A percentile compares a stretch with the other conserved stretches of the same genome.
These are phyloP conservation scores for Lymantria monacha DNA, from an alignment of 2,888 invertebrate species.

Conservation along the genomic window DNA sequence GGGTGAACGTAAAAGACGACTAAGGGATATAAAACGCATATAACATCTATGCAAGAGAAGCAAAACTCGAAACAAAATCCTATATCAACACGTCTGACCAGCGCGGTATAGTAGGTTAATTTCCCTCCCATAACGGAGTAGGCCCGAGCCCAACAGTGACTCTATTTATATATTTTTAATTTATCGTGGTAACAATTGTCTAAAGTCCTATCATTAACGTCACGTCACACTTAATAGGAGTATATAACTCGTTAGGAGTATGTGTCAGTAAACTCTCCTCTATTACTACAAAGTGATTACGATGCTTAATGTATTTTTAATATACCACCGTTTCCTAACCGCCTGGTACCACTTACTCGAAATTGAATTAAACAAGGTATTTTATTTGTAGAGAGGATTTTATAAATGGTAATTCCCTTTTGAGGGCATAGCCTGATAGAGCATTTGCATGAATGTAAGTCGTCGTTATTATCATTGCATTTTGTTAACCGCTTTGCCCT, in stretches of 20 bases:
- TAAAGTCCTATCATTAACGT: constrained; percentile 11
- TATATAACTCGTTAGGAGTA: constrained; percentile 42
- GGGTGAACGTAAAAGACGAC: too few relatives aligned
- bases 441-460: constrained; percentile 27
- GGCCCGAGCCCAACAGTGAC: too few relatives aligned
- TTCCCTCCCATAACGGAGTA: too few relatives aligned
- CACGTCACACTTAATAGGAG: constrained; percentile 22
- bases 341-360: constrained; percentile 38
- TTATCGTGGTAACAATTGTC: too few relatives aligned
- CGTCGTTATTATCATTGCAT: constrained; percentile 26
- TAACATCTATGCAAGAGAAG: too few relatives aligned
- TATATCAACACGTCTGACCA: too few relatives aligned
- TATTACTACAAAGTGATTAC: constrained; percentile 42
- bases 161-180: too few relatives aligned
- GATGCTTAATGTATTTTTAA: constrained; percentile 60
- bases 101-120: too few relatives aligned
- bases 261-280: constrained; percentile 25
- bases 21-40: too few relatives aligned
- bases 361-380: constrained; percentile 4
- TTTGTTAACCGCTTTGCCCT: constrained; percentile 36
- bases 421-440: constrained; percentile 8
- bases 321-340: constrained; percentile 43
- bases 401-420: constrained; percentile 19
- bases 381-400: constrained; percentile 12
- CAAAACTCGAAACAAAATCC: too few relatives aligned